Percentiles rank a stretch among this genome's conserved stretches.
Evolutionary conservation across 1,140 invertebrate genomes (phyloP).

Genomic region (Drosophila oshimai): DNA sequence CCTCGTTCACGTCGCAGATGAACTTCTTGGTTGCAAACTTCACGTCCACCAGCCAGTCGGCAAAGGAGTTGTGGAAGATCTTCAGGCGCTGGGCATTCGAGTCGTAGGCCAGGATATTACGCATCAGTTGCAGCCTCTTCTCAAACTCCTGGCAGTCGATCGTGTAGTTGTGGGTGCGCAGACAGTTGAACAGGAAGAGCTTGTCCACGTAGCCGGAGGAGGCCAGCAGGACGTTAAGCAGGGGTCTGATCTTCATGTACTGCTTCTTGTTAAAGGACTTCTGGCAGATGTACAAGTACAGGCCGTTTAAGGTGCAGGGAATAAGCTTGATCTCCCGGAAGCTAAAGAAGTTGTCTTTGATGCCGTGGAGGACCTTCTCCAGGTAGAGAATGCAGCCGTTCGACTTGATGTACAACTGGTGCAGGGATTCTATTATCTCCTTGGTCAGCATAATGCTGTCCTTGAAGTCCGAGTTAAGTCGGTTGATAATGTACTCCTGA

Average conservation of each 20-base stretch:
- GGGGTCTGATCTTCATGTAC: conserved; percentile 90
- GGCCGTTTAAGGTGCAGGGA: conserved; percentile 96
- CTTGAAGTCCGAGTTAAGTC: conserved; percentile 90
- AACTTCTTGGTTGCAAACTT: conserved; percentile 98
- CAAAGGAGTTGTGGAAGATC: conserved; percentile 95
- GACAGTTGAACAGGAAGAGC: conserved; percentile 90
- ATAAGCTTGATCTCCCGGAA: conserved; percentile 93
- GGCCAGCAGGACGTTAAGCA: conserved; percentile 94
- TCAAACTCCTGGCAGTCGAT: conserved; percentile 93
- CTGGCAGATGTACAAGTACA: conserved; percentile 97
- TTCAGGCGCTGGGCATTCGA: conserved; percentile 86
- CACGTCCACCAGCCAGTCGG: conserved; percentile 96
- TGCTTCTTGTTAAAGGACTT: conserved; percentile 94
- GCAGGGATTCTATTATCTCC: conserved; percentile 96
- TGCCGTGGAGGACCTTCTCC: conserved; percentile 95
- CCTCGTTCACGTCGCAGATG: conserved; percentile 92
- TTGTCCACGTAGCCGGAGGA: conserved; percentile 92
- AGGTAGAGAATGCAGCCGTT: conserved; percentile 97
- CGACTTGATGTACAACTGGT: conserved; percentile 97
- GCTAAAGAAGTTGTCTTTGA: conserved; percentile 96
- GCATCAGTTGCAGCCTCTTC: conserved; percentile 90
- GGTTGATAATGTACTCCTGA: conserved; percentile 96
- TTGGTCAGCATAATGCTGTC: conserved; percentile 82
- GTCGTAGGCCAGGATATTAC: conserved; percentile 85
- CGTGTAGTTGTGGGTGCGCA: conserved; percentile 90